A percentile compares a stretch with the other conserved stretches of the same genome.
Conservation (phyloP, 2,888 invertebrate species). For the Erebia aethiops region DNA sequence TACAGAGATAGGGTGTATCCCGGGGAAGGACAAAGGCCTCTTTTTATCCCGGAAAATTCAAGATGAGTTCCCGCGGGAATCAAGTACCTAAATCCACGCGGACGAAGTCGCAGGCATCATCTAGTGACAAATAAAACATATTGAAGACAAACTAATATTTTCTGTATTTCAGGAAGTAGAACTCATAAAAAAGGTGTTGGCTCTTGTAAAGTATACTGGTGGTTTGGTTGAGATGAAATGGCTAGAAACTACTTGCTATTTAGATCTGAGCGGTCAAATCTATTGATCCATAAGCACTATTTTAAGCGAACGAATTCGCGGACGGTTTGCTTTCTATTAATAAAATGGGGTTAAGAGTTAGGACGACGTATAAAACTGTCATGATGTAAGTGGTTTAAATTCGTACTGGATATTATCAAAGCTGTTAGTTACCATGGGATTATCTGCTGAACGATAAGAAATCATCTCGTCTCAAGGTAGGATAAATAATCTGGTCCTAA, state of each 20-base stretch:
- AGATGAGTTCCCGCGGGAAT: no score
- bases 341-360: conserved; percentile 21
- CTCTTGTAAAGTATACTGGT: no score
- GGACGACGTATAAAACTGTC: conserved; percentile 18
- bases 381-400: conserved; percentile 4
- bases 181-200: no score
- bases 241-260: not conserved
- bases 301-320: conserved; percentile 19
- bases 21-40: no score
- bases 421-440: not conserved
- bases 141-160: no score
- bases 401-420: conserved; percentile 9
- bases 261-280: conserved; percentile 16
- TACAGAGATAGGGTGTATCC: no score
- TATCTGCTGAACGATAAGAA: conserved; percentile 2
- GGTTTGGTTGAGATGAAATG: no score
- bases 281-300: conserved; percentile 21
- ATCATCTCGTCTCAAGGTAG: not conserved
- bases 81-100: no score
- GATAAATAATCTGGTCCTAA: not conserved
- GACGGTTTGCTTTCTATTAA: conserved; percentile 20
- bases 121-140: no score
- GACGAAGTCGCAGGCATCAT: no score
- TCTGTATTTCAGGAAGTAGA: no score
- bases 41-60: no score